Evolutionary conservation across 2,797 vertebrate genomes (phyloP).

Genomic region (Buphagus erythrorhynchus): DNA sequence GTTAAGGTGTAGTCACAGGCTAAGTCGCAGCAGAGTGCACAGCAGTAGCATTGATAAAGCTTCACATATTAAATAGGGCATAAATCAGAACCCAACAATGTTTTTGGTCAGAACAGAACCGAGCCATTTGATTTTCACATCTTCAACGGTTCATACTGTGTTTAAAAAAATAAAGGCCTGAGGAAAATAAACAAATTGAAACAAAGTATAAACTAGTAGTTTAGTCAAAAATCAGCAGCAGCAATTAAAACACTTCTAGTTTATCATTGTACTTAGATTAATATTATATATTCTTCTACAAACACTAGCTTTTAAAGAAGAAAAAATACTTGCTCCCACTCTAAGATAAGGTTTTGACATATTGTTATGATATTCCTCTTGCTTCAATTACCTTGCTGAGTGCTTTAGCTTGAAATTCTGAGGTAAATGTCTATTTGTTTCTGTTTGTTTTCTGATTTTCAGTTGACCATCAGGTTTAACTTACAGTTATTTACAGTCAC

Average conservation of each 20-base stretch:
- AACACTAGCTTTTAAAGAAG: neutral
- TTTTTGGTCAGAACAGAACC: neutral
- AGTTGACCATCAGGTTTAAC: conserved; percentile 33
- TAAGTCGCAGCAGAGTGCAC: neutral
- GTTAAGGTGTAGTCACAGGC: neutral
- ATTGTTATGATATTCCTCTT: neutral
- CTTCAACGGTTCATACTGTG: neutral
- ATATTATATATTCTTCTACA: neutral
- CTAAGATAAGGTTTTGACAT: neutral
- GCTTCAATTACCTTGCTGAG: neutral
- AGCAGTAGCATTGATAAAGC: neutral
- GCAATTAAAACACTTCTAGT: neutral
- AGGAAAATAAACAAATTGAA: neutral
- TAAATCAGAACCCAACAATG: neutral
- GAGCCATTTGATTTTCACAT: neutral
- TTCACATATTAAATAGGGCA: neutral
- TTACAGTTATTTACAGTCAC: conserved; percentile 42
- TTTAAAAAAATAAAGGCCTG: neutral
- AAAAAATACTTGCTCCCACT: neutral
- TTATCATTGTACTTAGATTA: neutral
- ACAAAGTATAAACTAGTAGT: neutral
- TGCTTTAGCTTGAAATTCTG: neutral
- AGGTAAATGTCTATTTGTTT: neutral
- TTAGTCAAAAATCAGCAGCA: neutral
- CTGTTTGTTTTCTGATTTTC: neutral